Evolutionary conservation across 2,113 vertebrate genomes (phyloP), one percentile per base, ranked within the genome.

Genomic region (Platysteira castanea): DNA sequence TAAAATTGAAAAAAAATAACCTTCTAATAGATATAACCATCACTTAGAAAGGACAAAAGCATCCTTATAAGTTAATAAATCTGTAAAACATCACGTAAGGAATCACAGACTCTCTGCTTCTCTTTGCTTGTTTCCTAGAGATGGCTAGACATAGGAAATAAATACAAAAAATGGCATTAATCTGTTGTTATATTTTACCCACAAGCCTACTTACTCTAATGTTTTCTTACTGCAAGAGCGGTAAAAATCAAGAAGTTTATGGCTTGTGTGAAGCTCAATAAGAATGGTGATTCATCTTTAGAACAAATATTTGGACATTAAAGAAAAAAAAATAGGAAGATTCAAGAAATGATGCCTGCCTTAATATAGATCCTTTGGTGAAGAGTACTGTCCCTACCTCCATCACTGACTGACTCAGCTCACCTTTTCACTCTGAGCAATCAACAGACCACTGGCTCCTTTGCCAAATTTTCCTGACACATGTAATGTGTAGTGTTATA

Each of bases 281-380:
- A 86, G 75, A 70, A 59, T n/a, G 60, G 60, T 94, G 90, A 96
- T 95, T 96, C 95, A 95, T 84, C 84, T 87, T 87, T 61, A 90
- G 68, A 88, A 84, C 70, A 96, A 96, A 95, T 85, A 84, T 76
- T 89, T 93, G 78, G 61, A 60, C 63, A 89, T 74, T 8, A 17
- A 57, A 76, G 90, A 46, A 37, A n/a, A n/a, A 87, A 74, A 80
- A 53, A 65, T 53, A 26, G 5, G 24, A 95, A 79, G 41, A 69
- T 50, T 93, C 50, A 67, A 84, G 83, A 89, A 93, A 54, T 67
- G 1, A 67, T 2, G 12, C 56, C 64, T 84, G 86, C 23, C 47
- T n/a, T 69, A 57, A 63, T 54, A 80, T 4, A 80, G 63, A 83
- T 53, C 16, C 23, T 17, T 75, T 35, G 52, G 33, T 85, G 56